phyloP scores from a whole-genome alignment of 2,888 invertebrate genomes.

The Epinotia brunnichana region DNA sequence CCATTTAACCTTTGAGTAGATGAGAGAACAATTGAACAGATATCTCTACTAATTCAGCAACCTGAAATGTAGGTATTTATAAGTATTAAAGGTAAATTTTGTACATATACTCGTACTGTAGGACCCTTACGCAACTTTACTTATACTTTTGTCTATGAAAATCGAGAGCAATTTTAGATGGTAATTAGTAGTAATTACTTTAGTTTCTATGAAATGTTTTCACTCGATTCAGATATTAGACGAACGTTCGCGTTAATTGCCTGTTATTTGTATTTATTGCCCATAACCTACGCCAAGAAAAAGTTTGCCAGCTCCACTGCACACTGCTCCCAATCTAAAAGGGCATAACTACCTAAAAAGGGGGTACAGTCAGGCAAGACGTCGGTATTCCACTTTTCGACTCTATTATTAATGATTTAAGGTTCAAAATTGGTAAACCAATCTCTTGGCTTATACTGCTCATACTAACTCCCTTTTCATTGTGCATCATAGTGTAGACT shows the following conservation, averaged over 20 bases:
- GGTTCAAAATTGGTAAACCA: too few relatives aligned
- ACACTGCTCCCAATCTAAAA: slow-evolving; percentile 1
- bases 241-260: slow-evolving; percentile 1
- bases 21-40: too few relatives aligned
- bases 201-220: background rate
- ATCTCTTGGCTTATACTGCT: too few relatives aligned
- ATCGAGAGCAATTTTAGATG: background rate
- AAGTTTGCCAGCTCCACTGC: slow-evolving; percentile 31
- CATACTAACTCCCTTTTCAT: background rate
- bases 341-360: background rate
- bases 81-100: too few relatives aligned
- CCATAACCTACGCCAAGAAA: slow-evolving; percentile 28
- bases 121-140: too few relatives aligned
- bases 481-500: background rate
- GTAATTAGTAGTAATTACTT: background rate
- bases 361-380: too few relatives aligned
- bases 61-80: too few relatives aligned
- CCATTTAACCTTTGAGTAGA: too few relatives aligned
- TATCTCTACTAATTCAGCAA: too few relatives aligned
- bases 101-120: too few relatives aligned
- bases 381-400: too few relatives aligned
- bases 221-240: background rate
- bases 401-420: too few relatives aligned
- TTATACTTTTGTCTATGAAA: background rate
- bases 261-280: slow-evolving; percentile 15